phyloP scores from a whole-genome alignment of 2,888 invertebrate species.

The Boloria euphrosyne region DNA sequence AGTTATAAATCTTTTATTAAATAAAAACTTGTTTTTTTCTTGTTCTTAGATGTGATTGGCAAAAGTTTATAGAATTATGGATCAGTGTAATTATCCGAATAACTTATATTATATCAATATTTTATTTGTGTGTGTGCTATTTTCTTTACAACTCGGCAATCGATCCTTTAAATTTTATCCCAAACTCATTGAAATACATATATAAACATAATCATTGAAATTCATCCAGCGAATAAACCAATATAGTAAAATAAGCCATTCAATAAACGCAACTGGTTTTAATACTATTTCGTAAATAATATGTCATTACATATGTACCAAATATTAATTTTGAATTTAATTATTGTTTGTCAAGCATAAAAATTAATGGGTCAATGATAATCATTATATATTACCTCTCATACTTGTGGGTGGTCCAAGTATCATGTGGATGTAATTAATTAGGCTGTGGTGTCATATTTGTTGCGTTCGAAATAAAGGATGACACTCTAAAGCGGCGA shows the following conservation, averaged over 20 bases:
- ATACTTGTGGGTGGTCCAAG: conserved; percentile 53
- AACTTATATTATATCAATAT: too few species aligned
- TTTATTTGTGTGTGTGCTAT: too few species aligned
- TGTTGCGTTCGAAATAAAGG: conserved; percentile 25
- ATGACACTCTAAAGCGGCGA: conserved; percentile 34
- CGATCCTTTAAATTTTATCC: too few species aligned
- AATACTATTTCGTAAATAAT: conserved; percentile 4
- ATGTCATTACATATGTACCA: conserved; percentile 4
- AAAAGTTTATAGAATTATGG: too few species aligned
- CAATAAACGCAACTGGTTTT: background rate
- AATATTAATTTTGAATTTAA: conserved; percentile 15
- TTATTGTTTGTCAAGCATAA: conserved; percentile 15
- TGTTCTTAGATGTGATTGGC: too few species aligned
- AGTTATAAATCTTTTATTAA: too few species aligned
- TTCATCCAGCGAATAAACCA: background rate
- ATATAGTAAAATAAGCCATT: background rate
- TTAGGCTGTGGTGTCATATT: conserved; percentile 46
- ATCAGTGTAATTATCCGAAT: too few species aligned
- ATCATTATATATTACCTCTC: conserved; percentile 23
- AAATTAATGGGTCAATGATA: conserved; percentile 23
- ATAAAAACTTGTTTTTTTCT: too few species aligned
- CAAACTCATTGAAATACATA: too few species aligned
- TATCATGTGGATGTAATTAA: conserved; percentile 54
- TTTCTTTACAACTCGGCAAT: too few species aligned
- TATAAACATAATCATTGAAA: background rate